Evolutionary conservation across 1,140 invertebrate genomes (phyloP), one percentile per base, ranked within the genome.

Genomic region (Ganaspis sp.): DNA sequence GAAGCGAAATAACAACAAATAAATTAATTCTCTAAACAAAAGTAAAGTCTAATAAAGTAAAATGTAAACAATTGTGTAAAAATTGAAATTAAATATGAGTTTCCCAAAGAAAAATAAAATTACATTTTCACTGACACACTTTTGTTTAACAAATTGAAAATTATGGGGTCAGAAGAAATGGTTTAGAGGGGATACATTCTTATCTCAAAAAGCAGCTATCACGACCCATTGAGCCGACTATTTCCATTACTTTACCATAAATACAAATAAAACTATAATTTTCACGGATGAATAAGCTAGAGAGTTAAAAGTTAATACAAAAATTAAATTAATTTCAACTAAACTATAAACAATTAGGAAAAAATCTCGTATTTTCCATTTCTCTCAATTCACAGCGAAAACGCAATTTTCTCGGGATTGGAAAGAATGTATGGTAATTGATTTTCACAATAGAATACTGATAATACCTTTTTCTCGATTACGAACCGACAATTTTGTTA

Each of bases 401-500:
- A 21, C 21, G 75, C 80, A 79, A 84, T 86, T 84, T 79, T 73
- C 53, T 74, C 72, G 76, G 42, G 75, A 84, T 83, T 83, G 79
- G 71, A 76, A 77, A 78, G 74, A 75, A 81, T 70, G 64, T 29
- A 58, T 69, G 45, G 76, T 81, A 75, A 85, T 84, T 81, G 79
- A 82, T 77, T 84, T 75, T 49, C 71, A 75, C 80, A 73, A 70
- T 71, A 21, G 49, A 45, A 77, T 71, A 82, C 71, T 77, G 37
- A 49, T 34, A 29, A 64, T 64, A 26, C 75, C 79, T 64, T 64
- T 81, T 84, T 85, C 83, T 84, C 78, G 70, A 73, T 82, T 82
- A 81, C 78, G 87, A 85, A 88, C 88, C 87, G 87, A 81, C 87
- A 87, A 89, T 88, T 82, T 80, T 71, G 71, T 40, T 29, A 54